Percentiles rank a stretch among this genome's conserved stretches.
These are phyloP conservation scores for Tretioscincus oriximinensis DNA, from an alignment of 2,113 vertebrate genomes.

Conservation along the genomic window DNA sequence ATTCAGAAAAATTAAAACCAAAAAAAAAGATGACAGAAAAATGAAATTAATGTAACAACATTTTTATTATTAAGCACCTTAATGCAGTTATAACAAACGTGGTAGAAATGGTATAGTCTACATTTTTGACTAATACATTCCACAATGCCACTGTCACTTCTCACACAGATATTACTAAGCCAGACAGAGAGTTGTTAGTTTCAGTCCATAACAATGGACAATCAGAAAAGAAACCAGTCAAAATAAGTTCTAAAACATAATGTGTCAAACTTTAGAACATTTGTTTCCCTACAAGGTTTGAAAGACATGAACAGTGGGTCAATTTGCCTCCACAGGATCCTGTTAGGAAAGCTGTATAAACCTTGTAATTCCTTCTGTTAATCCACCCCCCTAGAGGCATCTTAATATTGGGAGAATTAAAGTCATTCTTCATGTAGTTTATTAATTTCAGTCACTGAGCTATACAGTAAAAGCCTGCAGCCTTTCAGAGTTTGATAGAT, in stretches of 20 bases:
- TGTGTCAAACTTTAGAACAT: conserved; percentile 20
- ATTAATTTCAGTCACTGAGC: conserved; percentile 7
- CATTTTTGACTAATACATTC: not conserved
- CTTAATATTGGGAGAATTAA: conserved; percentile 28
- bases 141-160: not conserved
- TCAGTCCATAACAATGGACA: no score
- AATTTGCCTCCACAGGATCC: not conserved
- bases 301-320: conserved; percentile 47
- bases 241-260: conserved; percentile 25
- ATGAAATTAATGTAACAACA: not conserved
- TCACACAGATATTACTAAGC: not conserved
- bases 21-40: not conserved
- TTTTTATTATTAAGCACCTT: no score
- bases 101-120: no score
- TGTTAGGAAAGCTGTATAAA: conserved; percentile 35
- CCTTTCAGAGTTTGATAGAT: not conserved
- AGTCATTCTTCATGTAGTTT: conserved; percentile 29
- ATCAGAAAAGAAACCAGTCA: not conserved
- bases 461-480: conserved; percentile 1
- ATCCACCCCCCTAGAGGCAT: conserved; percentile 30
- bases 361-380: conserved; percentile 37
- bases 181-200: not conserved
- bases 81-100: not conserved
- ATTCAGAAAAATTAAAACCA: not conserved
- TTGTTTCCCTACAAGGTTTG: conserved; percentile 41